A percentile compares a stretch with the other conserved stretches of the same genome.
Conservation (phyloP, 1,140 invertebrate genomes). For the Papilio aristodemus region DNA sequence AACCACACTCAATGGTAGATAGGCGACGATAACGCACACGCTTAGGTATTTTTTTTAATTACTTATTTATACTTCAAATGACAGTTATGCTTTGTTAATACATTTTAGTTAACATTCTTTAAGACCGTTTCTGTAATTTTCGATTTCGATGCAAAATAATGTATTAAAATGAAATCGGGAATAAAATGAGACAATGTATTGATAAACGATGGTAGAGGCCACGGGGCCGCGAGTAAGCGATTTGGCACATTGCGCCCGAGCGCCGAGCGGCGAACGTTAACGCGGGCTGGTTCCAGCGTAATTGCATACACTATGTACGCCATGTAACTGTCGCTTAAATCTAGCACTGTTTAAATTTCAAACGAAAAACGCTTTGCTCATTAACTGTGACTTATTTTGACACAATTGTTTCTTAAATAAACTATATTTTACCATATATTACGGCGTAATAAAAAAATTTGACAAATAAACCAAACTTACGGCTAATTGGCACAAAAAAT, state of each 20-base stretch:
- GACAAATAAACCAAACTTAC: no score
- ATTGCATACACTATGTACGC: conserved; percentile 35
- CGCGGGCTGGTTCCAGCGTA: conserved; percentile 47
- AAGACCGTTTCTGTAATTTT: no score
- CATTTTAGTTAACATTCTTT: no score
- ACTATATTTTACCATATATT: background rate
- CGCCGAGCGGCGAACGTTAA: conserved; percentile 12
- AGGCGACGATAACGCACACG: no score
- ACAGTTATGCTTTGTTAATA: no score
- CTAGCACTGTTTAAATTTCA: conserved; percentile 29
- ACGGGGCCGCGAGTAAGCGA: conserved; percentile 67
- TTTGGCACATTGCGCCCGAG: conserved; percentile 71
- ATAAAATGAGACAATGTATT: background rate
- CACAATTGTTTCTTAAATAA: background rate
- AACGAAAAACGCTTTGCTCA: conserved; percentile 18
- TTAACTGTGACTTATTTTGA: conserved; percentile 13
- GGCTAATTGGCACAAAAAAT: no score
- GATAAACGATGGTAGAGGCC: conserved; percentile 44
- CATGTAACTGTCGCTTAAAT: conserved; percentile 33
- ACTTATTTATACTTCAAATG: no score
- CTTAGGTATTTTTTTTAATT: no score
- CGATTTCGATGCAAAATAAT: no score
- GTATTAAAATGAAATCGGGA: background rate
- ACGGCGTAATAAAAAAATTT: no score
- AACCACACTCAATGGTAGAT: no score